Percentiles rank a stretch among this genome's conserved stretches.
Evolutionary conservation across 2,797 vertebrate species (phyloP).

Genomic region (Acestrorhynchus altus): DNA sequence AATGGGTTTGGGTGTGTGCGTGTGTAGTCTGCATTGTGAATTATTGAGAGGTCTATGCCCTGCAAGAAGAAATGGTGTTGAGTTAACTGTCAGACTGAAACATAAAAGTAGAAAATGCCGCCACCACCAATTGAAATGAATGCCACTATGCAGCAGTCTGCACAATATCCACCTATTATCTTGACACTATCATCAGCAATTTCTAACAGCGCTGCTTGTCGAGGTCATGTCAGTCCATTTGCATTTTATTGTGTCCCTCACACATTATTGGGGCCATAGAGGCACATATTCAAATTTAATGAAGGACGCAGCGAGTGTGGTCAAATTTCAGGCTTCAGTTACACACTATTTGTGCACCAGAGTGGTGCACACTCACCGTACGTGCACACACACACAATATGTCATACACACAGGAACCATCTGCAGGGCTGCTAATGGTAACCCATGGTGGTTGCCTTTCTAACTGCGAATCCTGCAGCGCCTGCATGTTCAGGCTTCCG

Average conservation of each 20-base stretch:
- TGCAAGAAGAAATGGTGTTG: slow-evolving; percentile 16
- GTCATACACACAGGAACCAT: slow-evolving; percentile 38
- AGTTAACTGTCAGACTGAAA: slow-evolving; percentile 26
- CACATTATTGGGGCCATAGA: slow-evolving; percentile 60
- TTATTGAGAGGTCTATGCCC: slow-evolving; percentile 6
- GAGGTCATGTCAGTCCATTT: background rate
- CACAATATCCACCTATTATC: background rate
- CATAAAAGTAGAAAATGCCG: slow-evolving; percentile 23
- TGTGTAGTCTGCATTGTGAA: background rate
- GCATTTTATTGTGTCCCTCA: slow-evolving; percentile 4
- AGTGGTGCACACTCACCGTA: slow-evolving; percentile 37
- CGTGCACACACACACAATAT: slow-evolving; percentile 3
- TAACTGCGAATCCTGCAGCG: slow-evolving; percentile 38
- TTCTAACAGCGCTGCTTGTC: background rate
- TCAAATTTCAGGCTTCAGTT: slow-evolving; percentile 80
- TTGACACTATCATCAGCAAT: background rate
- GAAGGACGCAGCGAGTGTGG: slow-evolving; percentile 69
- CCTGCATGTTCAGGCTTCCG: slow-evolving; percentile 40
- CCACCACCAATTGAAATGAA: background rate
- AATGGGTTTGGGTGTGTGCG: slow-evolving; percentile 3
- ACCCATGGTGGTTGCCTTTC: slow-evolving; percentile 30
- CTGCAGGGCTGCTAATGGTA: slow-evolving; percentile 13
- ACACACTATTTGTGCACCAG: slow-evolving; percentile 61
- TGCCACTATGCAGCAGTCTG: background rate
- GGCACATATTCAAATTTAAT: slow-evolving; percentile 81